phyloP scores from a whole-genome alignment of 1,140 invertebrate species.

The Papilio dardanus region DNA sequence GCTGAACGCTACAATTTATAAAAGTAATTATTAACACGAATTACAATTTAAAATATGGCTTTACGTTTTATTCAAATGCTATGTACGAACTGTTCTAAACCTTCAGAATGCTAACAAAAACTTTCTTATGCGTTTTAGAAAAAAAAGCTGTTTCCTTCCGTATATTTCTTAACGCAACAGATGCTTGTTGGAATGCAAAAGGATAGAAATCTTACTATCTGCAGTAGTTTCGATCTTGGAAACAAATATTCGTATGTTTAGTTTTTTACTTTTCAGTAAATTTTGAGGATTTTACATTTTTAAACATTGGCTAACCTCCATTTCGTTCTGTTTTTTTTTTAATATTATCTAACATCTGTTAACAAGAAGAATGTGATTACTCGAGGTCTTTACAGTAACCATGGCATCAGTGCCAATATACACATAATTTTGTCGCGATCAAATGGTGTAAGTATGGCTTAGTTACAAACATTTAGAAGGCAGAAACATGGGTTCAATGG shows the following conservation, averaged over 20 bases:
- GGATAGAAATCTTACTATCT: background rate
- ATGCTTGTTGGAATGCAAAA: conserved; percentile 8
- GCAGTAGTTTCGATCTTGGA: background rate
- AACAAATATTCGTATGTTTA: background rate
- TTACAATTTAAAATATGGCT: too few species aligned
- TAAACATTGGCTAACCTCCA: too few species aligned
- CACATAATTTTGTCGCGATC: background rate
- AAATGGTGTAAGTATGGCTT: background rate
- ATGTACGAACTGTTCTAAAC: conserved; percentile 37
- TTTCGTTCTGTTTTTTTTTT: too few species aligned
- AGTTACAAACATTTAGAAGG: conserved; percentile 7
- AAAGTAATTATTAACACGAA: too few species aligned
- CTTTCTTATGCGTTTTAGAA: conserved; percentile 46
- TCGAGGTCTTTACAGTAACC: background rate
- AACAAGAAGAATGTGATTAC: background rate
- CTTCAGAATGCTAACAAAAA: conserved; percentile 63
- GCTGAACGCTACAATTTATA: too few species aligned
- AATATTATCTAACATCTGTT: too few species aligned
- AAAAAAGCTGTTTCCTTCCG: conserved; percentile 58
- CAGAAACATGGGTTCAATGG: conserved; percentile 42
- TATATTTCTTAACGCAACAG: conserved; percentile 50
- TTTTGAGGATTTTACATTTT: background rate
- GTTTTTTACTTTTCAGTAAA: background rate
- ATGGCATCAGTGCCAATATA: background rate
- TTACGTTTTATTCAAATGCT: conserved; percentile 1